phyloP scores from a whole-genome alignment of 92 coral and sea anemone genomes.

The Diadumene lineata region DNA sequence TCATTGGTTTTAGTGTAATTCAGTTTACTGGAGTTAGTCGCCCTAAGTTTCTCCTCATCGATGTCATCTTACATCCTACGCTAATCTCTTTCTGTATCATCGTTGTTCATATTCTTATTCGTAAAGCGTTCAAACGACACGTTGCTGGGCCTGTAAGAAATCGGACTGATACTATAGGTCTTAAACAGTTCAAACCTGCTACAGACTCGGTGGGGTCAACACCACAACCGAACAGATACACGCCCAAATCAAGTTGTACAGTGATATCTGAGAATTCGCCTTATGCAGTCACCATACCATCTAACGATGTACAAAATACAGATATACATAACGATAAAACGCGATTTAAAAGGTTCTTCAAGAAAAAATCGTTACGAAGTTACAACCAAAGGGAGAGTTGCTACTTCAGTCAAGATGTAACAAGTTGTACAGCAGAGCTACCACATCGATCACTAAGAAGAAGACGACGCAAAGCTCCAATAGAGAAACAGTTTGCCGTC shows the following conservation, averaged over 20 bases:
- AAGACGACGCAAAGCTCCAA: conserved; percentile 18
- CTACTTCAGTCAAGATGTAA: background rate
- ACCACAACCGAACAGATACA: background rate
- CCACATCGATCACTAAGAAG: background rate
- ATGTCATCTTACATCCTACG: conserved; percentile 65
- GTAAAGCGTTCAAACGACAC: conserved; percentile 51
- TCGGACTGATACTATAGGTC: background rate
- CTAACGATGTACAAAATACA: too few relatives aligned
- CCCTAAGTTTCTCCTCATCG: conserved; percentile 50
- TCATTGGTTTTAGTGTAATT: conserved; percentile 57
- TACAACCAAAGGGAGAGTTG: background rate
- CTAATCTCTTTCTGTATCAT: conserved; percentile 52
- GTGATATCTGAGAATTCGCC: background rate
- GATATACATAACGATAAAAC: background rate
- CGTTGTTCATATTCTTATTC: conserved; percentile 54
- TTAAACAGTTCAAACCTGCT: conserved; percentile 2
- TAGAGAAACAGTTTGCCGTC: conserved; percentile 66
- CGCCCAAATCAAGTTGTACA: background rate
- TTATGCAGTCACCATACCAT: background rate
- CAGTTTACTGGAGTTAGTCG: conserved; percentile 50
- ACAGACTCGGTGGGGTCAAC: background rate
- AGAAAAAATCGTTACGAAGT: background rate
- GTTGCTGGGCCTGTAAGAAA: conserved; percentile 23
- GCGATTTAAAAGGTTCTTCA: background rate
- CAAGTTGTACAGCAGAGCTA: background rate